phyloP scores from a whole-genome alignment of 1,140 invertebrate species.

The Heliconius hermathena region DNA sequence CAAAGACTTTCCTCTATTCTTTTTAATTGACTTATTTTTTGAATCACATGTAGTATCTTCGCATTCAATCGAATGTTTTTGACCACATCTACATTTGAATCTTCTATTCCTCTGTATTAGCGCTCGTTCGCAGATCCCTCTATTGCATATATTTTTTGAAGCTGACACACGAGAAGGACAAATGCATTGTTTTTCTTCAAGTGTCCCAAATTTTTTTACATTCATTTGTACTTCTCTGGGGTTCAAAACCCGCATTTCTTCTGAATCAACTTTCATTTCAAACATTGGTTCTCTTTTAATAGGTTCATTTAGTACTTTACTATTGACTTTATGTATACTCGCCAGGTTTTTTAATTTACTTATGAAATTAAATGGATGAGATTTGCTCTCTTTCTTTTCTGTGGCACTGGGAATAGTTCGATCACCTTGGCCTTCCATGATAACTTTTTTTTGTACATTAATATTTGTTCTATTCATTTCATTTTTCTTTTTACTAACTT shows the following conservation, averaged over 20 bases:
- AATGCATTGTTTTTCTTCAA: constrained; percentile 39
- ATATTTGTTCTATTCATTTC: neutral
- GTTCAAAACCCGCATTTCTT: constrained; percentile 47
- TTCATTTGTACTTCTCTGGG: constrained; percentile 47
- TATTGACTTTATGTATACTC: neutral
- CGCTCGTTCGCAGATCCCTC: constrained; percentile 44
- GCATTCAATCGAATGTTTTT: constrained; percentile 38
- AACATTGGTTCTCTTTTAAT: constrained; percentile 46
- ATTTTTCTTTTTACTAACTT: neutral
- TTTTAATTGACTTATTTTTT: constrained; percentile 16
- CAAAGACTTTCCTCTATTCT: constrained; percentile 20
- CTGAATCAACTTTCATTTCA: constrained; percentile 49
- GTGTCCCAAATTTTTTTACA: constrained; percentile 40
- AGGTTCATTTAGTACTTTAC: constrained; percentile 26
- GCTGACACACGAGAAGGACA: constrained; percentile 43
- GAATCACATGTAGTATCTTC: constrained; percentile 45
- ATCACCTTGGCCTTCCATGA: neutral
- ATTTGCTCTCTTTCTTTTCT: neutral
- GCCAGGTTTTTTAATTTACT: constrained; percentile 4
- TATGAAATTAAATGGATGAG: neutral
- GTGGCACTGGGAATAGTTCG: neutral
- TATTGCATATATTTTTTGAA: constrained; percentile 33
- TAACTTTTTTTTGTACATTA: neutral
- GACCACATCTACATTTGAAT: constrained; percentile 50
- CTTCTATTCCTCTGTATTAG: constrained; percentile 36